Conservation (phyloP, 2,797 vertebrate genomes). For the Cirrhinus molitorella region DNA sequence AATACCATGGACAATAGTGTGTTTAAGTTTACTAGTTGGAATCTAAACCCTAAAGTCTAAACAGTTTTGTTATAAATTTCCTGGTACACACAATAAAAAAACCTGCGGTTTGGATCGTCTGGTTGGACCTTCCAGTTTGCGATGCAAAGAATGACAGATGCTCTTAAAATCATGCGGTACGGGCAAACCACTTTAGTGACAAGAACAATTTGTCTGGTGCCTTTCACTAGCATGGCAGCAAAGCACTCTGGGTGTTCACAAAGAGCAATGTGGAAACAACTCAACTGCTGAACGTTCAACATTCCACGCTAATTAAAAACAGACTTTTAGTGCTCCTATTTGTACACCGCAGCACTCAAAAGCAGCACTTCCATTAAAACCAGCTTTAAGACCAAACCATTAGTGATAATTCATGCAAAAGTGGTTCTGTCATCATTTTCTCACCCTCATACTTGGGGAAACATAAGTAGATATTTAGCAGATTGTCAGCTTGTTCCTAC, state of each 20-base stretch:
- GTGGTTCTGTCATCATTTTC: background rate
- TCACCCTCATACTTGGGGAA: background rate
- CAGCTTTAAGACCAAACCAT: slow-evolving; percentile 10
- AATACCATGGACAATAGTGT: slow-evolving; percentile 32
- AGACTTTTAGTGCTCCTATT: slow-evolving; percentile 41
- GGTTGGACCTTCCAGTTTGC: background rate
- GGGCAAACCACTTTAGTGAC: slow-evolving; percentile 53
- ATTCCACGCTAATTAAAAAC: slow-evolving; percentile 64
- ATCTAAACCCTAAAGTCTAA: slow-evolving; percentile 51
- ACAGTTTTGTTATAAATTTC: slow-evolving; percentile 56
- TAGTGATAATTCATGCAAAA: background rate
- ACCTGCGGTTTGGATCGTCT: slow-evolving; percentile 47
- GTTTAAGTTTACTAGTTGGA: slow-evolving; percentile 68
- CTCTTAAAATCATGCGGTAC: slow-evolving; percentile 34
- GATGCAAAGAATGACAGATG: slow-evolving; percentile 20
- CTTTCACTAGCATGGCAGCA: slow-evolving; percentile 28
- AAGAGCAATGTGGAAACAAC: slow-evolving; percentile 36
- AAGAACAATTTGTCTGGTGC: slow-evolving; percentile 57
- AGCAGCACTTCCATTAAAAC: slow-evolving; percentile 16
- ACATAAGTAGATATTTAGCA: background rate
- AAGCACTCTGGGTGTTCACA: slow-evolving; percentile 24
- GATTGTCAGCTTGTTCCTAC: background rate
- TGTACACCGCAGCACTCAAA: slow-evolving; percentile 4
- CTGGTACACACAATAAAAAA: slow-evolving; percentile 57
- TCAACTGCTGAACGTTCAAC: slow-evolving; percentile 46